These are phyloP conservation scores for Limonius californicus DNA, from an alignment of 1,140 invertebrate species.

Conservation along the genomic window DNA sequence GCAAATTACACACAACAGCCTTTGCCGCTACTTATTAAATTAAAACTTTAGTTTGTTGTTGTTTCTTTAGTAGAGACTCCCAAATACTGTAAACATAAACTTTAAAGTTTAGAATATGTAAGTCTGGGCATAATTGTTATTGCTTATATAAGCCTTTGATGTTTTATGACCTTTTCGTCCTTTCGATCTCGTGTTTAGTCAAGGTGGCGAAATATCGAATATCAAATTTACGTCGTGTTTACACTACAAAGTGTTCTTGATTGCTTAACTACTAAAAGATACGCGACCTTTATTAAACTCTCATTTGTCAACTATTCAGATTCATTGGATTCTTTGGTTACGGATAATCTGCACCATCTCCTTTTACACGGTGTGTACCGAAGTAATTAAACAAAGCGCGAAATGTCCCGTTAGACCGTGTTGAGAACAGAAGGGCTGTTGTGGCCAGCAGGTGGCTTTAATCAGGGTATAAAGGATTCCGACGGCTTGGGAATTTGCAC, in stretches of 20 bases:
- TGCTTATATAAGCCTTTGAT: too few species aligned
- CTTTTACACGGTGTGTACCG: neutral
- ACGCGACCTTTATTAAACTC: slow-evolving; percentile 8
- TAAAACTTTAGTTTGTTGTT: too few species aligned
- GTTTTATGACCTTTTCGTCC: too few species aligned
- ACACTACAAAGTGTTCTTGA: neutral
- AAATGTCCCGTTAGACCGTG: slow-evolving; percentile 5
- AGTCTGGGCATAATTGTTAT: too few species aligned
- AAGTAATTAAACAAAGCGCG: neutral
- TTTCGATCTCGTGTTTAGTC: too few species aligned
- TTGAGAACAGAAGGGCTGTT: slow-evolving; percentile 8
- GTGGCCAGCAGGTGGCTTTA: slow-evolving; percentile 14
- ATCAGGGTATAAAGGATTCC: slow-evolving; percentile 11
- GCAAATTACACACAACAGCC: too few species aligned
- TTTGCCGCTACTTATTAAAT: too few species aligned
- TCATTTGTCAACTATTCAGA: slow-evolving; percentile 1
- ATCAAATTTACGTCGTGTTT: slow-evolving; percentile 6
- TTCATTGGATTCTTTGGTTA: neutral
- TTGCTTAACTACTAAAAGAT: neutral
- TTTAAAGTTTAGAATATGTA: too few species aligned
- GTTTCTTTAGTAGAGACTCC: too few species aligned
- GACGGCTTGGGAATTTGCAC: slow-evolving; percentile 11
- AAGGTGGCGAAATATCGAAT: neutral
- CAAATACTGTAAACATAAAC: too few species aligned
- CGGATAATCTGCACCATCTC: neutral